Evolutionary conservation across 2,113 vertebrate species (phyloP), one percentile per base, ranked within the genome.

Genomic region (Ondatra zibethicus): DNA sequence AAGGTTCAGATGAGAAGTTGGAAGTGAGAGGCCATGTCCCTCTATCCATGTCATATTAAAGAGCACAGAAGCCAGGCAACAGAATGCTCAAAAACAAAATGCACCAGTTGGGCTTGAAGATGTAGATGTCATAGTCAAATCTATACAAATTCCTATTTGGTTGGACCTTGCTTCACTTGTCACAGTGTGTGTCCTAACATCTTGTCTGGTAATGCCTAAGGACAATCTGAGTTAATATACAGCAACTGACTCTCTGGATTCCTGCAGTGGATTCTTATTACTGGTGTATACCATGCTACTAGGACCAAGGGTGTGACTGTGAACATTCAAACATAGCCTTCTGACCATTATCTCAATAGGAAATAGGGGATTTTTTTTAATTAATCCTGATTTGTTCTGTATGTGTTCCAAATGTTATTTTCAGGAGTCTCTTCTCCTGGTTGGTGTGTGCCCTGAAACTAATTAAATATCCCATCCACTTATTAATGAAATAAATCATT

Each of bases 381-480:
- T 17, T 73, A 90, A 88, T 25, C 10, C 72, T 84, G 42, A 95
- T 31, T 89, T 96, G 94, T 50, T 66, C 75, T 87, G 45, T 68
- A 61, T 52, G 63, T 89, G 80, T 80, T 94, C 50, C 45, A 77
- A 92, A 86, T 72, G 36, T 55, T 36, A 31, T 93, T 92, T 96
- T 88, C 93, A 36, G 65, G 78, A 93, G n/a, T 36, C 77, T 88
- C 27, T 89, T 91, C 31, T 90, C 77, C 55, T 50, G 9, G 58
- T 90, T 94, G 36, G 88, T 77, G 55, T 77, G 17, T 87, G 55
- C 85, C 92, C 94, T 93, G 88, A 96, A 96, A 76, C 61, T 66
- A 84, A 97, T 76, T 76, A 61, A 63, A 78, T 47, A 86, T 16
- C 58, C 50, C 73, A 94, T 95, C 75, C 76, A 92, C 92, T 98